These are phyloP conservation scores for Spatula versicolor DNA, from an alignment of 2,797 vertebrate species.

Conservation along the genomic window DNA sequence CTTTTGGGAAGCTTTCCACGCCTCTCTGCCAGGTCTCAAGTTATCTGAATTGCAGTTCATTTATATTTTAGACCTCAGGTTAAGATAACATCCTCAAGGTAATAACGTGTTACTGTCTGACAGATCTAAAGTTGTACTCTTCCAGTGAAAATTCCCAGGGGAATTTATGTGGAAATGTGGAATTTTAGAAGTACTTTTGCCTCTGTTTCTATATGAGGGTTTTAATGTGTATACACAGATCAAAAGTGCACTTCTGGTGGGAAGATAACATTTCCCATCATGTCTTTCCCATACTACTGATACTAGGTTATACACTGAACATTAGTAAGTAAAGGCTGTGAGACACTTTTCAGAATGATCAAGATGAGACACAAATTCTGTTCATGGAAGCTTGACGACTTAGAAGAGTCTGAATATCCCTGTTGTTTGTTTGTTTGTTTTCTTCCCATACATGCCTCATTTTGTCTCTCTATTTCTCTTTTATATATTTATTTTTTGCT, in stretches of 20 bases:
- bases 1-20: constrained; percentile 21
- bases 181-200: neutral
- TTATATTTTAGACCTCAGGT: constrained; percentile 42
- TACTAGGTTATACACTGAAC: neutral
- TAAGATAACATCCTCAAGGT: constrained; percentile 46
- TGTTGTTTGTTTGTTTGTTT: neutral
- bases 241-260: neutral
- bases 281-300: neutral
- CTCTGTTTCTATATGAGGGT: neutral
- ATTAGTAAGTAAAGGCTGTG: neutral
- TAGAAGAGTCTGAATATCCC: neutral
- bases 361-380: neutral
- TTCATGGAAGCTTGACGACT: neutral
- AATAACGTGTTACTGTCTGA: constrained; percentile 32
- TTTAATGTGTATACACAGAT: neutral
- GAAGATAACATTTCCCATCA: neutral
- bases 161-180: neutral
- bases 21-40: constrained; percentile 33
- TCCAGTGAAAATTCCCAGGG: neutral
- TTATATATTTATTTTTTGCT: neutral
- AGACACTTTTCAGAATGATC: neutral
- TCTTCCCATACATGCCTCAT: neutral
- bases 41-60: constrained; percentile 48
- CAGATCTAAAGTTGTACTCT: constrained; percentile 9
- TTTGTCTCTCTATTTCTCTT: neutral